phyloP scores from a whole-genome alignment of 1,140 invertebrate species.

The Zaprionus davidi region DNA sequence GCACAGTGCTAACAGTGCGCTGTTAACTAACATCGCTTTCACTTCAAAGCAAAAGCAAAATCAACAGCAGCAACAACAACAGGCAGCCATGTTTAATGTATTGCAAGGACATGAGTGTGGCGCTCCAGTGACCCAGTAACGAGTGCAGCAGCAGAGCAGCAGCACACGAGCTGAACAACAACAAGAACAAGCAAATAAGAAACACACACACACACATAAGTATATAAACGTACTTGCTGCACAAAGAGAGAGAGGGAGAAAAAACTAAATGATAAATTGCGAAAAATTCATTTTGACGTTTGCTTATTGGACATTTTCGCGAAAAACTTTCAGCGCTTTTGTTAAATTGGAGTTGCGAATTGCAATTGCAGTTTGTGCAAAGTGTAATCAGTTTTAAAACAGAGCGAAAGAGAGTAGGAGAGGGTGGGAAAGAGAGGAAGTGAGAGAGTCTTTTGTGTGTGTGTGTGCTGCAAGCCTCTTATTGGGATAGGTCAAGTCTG shows the following conservation, averaged over 20 bases:
- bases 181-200: constrained; percentile 23
- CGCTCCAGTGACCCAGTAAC: constrained; percentile 84
- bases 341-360: constrained; percentile 43
- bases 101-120: constrained; percentile 83
- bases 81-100: constrained; percentile 71
- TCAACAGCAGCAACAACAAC: constrained; percentile 43
- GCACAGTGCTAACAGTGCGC: constrained; percentile 40
- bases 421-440: not conserved
- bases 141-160: constrained; percentile 58
- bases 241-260: constrained; percentile 22
- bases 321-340: constrained; percentile 57
- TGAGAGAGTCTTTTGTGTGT: not conserved
- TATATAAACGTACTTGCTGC: constrained; percentile 23
- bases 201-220: constrained; percentile 37
- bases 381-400: constrained; percentile 40
- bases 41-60: constrained; percentile 43
- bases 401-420: not conserved
- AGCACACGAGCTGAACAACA: constrained; percentile 62
- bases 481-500: constrained; percentile 74
- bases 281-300: constrained; percentile 65
- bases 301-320: constrained; percentile 55
- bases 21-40: constrained; percentile 58
- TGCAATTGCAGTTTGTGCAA: constrained; percentile 36
- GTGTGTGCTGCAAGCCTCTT: constrained; percentile 34
- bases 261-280: constrained; percentile 55